Conservation (phyloP, 2,113 vertebrate species). For the Meriones unguiculatus region DNA sequence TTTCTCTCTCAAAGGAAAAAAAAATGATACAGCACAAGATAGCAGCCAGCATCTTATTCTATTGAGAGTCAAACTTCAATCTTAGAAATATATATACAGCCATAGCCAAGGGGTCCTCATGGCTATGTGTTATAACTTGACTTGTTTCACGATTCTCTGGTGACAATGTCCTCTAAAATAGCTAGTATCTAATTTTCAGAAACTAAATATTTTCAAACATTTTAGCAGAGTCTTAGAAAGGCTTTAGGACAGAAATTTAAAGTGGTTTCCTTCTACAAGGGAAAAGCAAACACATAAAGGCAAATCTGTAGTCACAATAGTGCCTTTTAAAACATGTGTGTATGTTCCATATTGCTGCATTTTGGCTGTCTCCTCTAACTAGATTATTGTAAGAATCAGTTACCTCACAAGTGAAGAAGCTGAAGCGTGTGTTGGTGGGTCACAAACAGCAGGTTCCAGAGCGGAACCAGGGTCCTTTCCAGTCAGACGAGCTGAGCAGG, state of each 20-base stretch:
- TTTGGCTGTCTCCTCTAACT: background rate
- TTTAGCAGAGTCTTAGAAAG: background rate
- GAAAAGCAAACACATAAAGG: background rate
- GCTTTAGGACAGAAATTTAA: background rate
- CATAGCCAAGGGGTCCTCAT: rapidly evolving
- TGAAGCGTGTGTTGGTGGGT: background rate
- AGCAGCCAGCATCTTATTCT: background rate
- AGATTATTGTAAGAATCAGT: too few species aligned
- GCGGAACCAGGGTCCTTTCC: rapidly evolving
- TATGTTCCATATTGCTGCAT: background rate
- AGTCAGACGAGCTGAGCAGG: rapidly evolving
- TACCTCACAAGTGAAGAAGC: background rate
- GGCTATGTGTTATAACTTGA: background rate
- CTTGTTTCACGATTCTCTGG: background rate
- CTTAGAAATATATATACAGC: rapidly evolving
- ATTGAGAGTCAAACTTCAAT: background rate
- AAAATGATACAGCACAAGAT: rapidly evolving
- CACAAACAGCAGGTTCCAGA: background rate
- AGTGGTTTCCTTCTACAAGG: background rate
- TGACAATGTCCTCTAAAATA: background rate
- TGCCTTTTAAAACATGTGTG: background rate
- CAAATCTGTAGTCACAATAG: background rate
- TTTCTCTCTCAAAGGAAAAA: background rate
- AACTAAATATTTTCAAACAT: constrained; percentile 1
- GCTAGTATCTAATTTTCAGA: background rate